Evolutionary conservation across 2,888 invertebrate species (phyloP), one percentile per base, ranked within the genome.

Genomic region (Cephus rjabovi): DNA sequence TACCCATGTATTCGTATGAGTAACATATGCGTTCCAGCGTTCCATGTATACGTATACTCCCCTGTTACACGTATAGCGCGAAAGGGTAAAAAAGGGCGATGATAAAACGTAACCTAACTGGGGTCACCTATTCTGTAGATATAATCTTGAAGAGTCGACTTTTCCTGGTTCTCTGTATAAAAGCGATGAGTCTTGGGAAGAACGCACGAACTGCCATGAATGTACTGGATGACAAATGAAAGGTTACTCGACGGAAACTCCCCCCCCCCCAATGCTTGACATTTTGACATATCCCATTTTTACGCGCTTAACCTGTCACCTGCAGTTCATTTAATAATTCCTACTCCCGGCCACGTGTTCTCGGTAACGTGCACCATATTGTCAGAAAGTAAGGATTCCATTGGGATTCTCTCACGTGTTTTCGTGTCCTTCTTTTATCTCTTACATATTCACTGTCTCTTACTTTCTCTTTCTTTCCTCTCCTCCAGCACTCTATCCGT

Each of bases 311-410:
- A 73, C 70, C 75, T 80, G 82, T 83, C 81, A 79, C 73, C 77
- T 79, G 80, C 83, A 81, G 80, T 79, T 83, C 81, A 80, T 83
- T 81, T 83, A 78, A 78, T 79, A 82, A 83, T 82, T 80, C 79
- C 79, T 56, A 56, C 40, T 56, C 40, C 40, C 2, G 15, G 6
- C 6, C 12, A 4, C 40, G 40, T 40, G 40, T 40, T 40, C 40
- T 40, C 40, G 23, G 23, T 56, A 56, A 23, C 40, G 40, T 23
- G 23, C 2, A 56, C 4, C 40, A 56, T 56, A 23, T 9, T 23
- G 40, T 23, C 23, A 56, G 40, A 23, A 56, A 56, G 23, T 56
- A 9, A 56, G 23, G 23, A 23, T 56, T 56, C 23, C 40, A 9
- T 56, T 9, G 40, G 15, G 40, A 56, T 9, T 56, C 15, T 1